Base-by-base conservation (phyloP, 2,888 invertebrate species). In the Drosophila kanekoi region DNA sequence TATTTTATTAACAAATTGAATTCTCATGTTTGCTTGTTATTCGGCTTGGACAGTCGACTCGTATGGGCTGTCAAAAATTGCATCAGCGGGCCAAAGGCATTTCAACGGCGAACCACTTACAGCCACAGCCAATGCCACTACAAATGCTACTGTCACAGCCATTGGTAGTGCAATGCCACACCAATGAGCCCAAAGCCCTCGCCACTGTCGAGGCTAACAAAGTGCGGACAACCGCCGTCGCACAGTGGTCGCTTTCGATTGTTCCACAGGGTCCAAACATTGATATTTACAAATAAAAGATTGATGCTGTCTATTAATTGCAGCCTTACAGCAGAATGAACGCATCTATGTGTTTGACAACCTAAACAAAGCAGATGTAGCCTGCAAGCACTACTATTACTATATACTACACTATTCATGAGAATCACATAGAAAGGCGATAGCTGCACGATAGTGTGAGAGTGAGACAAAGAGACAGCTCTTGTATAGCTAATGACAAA, bases 1-100 rank as follows among this genome's bases (percentile, higher is more conserved):
- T 66, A 43, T 60, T 57, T 73, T 72, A 87, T 84, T 62, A 71
- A 66, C 61, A 82, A 82, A 82, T 82, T 85, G 82, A 81, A 79
- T 81, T 87, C 63, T 67, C 63, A 16, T 87, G 82, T 87, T 76
- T 49, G 65, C 60, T 47, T 52, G 56, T 62, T 58, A 43, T 45
- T 18, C 37, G 40, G 51, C 43, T 6, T 52, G 49, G 49, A 1
- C 52, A 4, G 28, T 14, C 16, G 38, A 13, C 20, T 28, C n/a
- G 54, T n/a, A 38, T 14, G 47, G 61, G 72, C 65, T 72, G 65
- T 79, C 60, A 54, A 61, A 77, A 68, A 65, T 54, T 33, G 47
- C 48, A 62, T 57, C 44, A 32, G 43, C 52, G 48, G 49, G 47
- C 41, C 53, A 62, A 45, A 59, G 40, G 47, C 58, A 60, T 40